These are phyloP conservation scores for Oscheius myriophilus DNA, from an alignment of 2,888 invertebrate genomes.

Conservation along the genomic window DNA sequence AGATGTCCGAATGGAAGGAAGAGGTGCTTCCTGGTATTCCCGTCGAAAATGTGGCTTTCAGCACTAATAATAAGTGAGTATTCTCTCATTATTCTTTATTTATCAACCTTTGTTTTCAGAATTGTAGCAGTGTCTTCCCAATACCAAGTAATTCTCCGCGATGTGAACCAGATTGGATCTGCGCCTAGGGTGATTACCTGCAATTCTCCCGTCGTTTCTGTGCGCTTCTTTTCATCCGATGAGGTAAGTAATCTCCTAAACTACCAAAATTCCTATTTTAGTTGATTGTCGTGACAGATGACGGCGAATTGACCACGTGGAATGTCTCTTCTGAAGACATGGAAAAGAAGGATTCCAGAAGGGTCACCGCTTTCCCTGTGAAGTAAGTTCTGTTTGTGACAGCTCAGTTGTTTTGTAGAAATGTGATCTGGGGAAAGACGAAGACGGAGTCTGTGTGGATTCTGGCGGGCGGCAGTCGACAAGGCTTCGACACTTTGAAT, in stretches of 20 bases:
- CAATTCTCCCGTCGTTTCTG: conserved; percentile 11
- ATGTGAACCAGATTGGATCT: background rate
- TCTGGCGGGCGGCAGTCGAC: background rate
- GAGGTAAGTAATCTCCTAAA: conserved; percentile 2
- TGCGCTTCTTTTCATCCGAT: conserved; percentile 6
- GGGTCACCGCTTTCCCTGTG: conserved; percentile 25
- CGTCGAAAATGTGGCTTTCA: conserved; percentile 20
- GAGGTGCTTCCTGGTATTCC: conserved; percentile 16
- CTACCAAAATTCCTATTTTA: conserved; percentile 1
- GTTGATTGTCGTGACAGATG: conserved; percentile 13
- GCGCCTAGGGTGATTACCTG: background rate
- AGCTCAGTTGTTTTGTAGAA: too few species aligned
- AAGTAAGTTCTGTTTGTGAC: conserved; percentile 9
- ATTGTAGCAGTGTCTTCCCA: conserved; percentile 9
- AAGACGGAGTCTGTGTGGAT: conserved; percentile 23
- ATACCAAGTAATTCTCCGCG: background rate
- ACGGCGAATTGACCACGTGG: conserved; percentile 25
- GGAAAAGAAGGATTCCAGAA: background rate
- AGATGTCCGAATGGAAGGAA: conserved; percentile 29
- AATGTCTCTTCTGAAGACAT: conserved; percentile 1
- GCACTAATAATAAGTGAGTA: conserved; percentile 17
- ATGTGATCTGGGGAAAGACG: conserved; percentile 19
- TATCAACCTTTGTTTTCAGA: conserved; percentile 3
- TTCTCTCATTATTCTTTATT: background rate
- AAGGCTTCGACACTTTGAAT: conserved; percentile 1